These are phyloP conservation scores for Ivindomyrus marchei DNA, from an alignment of 2,113 vertebrate genomes.

Conservation along the genomic window DNA sequence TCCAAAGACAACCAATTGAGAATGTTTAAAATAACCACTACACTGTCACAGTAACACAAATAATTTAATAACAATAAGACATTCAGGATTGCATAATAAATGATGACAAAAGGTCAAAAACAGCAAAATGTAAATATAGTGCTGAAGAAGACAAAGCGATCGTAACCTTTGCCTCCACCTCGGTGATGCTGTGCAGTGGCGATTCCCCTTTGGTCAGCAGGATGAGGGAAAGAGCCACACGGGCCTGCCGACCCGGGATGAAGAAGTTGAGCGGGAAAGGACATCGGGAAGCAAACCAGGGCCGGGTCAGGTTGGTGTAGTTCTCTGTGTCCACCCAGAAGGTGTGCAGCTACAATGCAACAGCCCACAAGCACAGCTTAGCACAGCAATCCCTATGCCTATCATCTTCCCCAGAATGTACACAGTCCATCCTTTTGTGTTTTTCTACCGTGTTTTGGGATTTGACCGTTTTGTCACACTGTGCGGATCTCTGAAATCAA, in stretches of 20 bases:
- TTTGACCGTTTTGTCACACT: background rate
- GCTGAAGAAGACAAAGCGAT: background rate
- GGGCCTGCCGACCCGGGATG: constrained; percentile 75
- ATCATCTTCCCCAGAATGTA: background rate
- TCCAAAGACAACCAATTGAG: background rate
- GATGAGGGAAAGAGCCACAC: constrained; percentile 76
- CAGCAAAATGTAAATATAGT: background rate
- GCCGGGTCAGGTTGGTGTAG: constrained; percentile 82
- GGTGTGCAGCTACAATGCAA: constrained; percentile 76
- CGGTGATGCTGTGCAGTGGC: constrained; percentile 72
- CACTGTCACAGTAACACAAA: background rate
- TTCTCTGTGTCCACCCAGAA: constrained; percentile 97
- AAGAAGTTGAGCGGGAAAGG: constrained; percentile 85
- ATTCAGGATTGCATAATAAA: background rate
- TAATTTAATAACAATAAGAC: background rate
- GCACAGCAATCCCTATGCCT: background rate
- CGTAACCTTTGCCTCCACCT: constrained; percentile 87
- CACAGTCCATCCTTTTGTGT: background rate
- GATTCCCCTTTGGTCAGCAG: constrained; percentile 79
- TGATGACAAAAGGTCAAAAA: background rate
- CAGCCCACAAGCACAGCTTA: background rate
- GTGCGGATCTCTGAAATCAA: background rate
- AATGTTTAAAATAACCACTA: background rate
- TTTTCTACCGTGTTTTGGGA: background rate
- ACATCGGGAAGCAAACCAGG: constrained; percentile 88